A percentile compares a stretch with the other conserved stretches of the same genome.
Evolutionary conservation across 2,888 invertebrate genomes (phyloP).

Genomic region (Pterobdella sp.): DNA sequence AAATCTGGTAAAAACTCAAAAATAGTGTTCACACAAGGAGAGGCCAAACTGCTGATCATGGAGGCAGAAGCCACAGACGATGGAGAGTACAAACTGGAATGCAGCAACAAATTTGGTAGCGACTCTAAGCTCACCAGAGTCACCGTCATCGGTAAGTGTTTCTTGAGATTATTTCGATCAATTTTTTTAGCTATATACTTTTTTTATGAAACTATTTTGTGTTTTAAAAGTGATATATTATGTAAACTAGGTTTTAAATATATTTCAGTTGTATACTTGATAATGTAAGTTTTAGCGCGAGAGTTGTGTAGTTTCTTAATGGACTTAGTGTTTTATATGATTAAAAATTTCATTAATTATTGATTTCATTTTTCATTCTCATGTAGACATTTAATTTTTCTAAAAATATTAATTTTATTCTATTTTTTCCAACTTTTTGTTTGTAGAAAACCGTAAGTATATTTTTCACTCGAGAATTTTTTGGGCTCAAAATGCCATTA

Average conservation of each 20-base stretch:
- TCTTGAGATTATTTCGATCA: background rate
- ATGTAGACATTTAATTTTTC: background rate
- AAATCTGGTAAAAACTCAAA: conserved; percentile 69
- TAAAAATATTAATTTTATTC: conserved; percentile 1
- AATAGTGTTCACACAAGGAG: conserved; percentile 54
- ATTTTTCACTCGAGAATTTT: background rate
- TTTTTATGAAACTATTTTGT: background rate
- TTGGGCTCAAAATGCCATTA: too few species aligned
- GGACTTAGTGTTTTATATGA: background rate
- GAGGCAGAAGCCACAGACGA: conserved; percentile 67
- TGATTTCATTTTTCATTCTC: background rate
- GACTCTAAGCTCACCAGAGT: conserved; percentile 42
- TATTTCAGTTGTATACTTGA: background rate
- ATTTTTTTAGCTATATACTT: background rate
- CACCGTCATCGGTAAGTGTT: conserved; percentile 44
- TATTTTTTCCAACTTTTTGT: conserved; percentile 13
- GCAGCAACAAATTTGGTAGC: conserved; percentile 45
- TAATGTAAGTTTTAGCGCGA: too few species aligned
- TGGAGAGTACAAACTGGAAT: conserved; percentile 72
- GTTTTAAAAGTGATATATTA: background rate
- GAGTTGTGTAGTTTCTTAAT: background rate
- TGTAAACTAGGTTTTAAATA: background rate
- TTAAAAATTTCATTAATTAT: background rate
- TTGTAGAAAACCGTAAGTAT: conserved; percentile 25
- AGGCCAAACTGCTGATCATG: conserved; percentile 61